phyloP scores from a whole-genome alignment of 2,113 vertebrate species.

The Enhydra lutris region DNA sequence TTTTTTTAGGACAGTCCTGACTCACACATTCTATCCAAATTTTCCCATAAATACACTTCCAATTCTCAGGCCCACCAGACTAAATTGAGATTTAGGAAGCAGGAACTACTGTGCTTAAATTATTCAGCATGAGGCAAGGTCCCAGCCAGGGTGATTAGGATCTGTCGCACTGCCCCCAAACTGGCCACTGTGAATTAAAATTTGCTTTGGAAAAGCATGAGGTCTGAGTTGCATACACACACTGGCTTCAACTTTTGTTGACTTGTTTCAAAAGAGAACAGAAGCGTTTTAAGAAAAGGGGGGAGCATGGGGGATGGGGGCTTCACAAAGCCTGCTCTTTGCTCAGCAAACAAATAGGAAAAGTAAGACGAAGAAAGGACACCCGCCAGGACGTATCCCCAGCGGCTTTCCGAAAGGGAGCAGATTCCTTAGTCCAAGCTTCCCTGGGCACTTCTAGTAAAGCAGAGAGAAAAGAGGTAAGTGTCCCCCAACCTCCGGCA shows the following conservation, averaged over 20 bases:
- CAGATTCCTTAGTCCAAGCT: too few species aligned
- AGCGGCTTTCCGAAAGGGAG: background rate
- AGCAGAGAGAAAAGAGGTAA: background rate
- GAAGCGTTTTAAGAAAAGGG: background rate
- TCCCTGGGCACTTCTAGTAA: background rate
- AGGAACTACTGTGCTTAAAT: background rate
- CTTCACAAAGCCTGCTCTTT: background rate
- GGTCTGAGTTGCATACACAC: background rate
- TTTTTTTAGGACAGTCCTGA: background rate
- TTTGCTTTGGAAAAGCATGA: background rate
- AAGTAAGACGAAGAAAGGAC: background rate
- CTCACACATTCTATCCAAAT: background rate
- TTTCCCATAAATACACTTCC: background rate
- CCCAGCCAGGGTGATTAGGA: background rate
- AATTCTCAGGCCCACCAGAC: background rate
- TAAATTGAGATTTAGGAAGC: background rate
- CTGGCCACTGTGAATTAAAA: background rate
- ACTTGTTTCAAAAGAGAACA: background rate
- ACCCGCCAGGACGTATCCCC: background rate
- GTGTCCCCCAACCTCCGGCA: background rate
- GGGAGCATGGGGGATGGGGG: rapidly evolving
- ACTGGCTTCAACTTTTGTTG: background rate
- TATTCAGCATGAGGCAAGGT: background rate
- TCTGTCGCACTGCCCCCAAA: background rate
- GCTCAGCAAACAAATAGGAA: background rate